Evolutionary conservation across 2,888 invertebrate species (phyloP), one percentile per base, ranked within the genome.

Genomic region (Resseliella maxima): DNA sequence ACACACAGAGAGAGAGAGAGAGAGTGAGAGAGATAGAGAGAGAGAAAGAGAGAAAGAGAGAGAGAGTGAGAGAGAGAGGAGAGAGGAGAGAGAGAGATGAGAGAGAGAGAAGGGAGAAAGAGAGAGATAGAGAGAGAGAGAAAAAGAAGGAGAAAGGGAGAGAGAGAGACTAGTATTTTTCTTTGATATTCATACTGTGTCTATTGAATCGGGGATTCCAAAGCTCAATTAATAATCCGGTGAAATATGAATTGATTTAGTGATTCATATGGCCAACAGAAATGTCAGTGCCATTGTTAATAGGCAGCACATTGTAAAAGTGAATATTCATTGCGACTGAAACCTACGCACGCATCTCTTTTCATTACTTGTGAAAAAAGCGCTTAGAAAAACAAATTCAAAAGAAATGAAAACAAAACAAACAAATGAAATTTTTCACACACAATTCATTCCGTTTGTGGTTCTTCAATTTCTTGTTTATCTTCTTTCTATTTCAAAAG

Each of bases 201-300:
- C 1, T 83, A 64, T 83, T 38, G 41, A 21, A 24, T 15, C 46
- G 18, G 24, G 38, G 83, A 38, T 38, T 83, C n/a, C 27, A 41
- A 41, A 5, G 31, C 31, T 72, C 72, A 72, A 83, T 83, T 83
- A 83, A 38, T 83, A 83, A 83, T 83, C 83, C 83, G 38, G 83
- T 83, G 83, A 83, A 83, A 83, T 83, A 83, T 83, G 83, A 83
- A 38, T 83, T 83, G 83, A 83, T 83, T 24, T 38, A 83, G 36
- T 83, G 83, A 1, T 38, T 83, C 38, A 35, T 72, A 72, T 72
- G 72, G 2, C 59, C 3, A 24, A 59, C 59, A 59, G n/a, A n/a
- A n/a, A n/a, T n/a, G n/a, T 41, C 41, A 12, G 12, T 41, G 41
- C 12, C 5, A 41, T 12, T 8, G 18, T 50, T 15, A n/a, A 27